phyloP scores from a whole-genome alignment of 35 echinoderm and acorn worm species.

The Apostichopus parvimensis region DNA sequence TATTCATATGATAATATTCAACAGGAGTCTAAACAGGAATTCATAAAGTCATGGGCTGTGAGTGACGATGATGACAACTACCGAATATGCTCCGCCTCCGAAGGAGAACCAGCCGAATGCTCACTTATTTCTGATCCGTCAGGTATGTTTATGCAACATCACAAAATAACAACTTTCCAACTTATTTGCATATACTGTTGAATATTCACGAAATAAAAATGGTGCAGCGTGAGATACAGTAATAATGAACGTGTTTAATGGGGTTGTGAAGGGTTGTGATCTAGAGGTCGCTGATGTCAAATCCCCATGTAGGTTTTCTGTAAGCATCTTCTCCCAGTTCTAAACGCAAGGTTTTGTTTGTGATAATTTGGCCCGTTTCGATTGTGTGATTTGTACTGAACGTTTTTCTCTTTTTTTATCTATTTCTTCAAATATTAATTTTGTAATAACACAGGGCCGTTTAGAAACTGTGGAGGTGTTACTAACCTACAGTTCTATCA shows the following conservation, averaged over 20 bases:
- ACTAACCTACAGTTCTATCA: slow-evolving; percentile 3
- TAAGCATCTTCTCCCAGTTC: too few relatives aligned
- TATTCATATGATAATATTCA: not conserved
- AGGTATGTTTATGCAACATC: not conserved
- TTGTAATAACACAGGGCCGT: not conserved
- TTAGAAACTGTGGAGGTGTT: not conserved
- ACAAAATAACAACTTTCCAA: too few relatives aligned
- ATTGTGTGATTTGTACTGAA: too few relatives aligned
- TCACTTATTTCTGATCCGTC: not conserved
- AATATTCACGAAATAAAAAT: not conserved
- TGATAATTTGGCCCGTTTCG: too few relatives aligned
- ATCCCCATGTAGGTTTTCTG: too few relatives aligned
- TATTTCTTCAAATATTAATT: too few relatives aligned
- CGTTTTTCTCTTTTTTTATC: too few relatives aligned
- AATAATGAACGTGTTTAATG: not conserved
- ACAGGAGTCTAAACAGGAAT: not conserved
- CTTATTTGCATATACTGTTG: too few relatives aligned
- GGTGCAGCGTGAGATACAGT: not conserved
- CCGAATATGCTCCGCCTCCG: not conserved
- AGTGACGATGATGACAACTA: not conserved
- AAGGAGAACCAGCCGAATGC: not conserved
- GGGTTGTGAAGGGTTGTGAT: not conserved
- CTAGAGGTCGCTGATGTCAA: not conserved
- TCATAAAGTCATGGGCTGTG: not conserved
- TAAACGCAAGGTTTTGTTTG: too few relatives aligned